Base-by-base conservation (phyloP, 2,113 vertebrate species). In the Parus major region DNA sequence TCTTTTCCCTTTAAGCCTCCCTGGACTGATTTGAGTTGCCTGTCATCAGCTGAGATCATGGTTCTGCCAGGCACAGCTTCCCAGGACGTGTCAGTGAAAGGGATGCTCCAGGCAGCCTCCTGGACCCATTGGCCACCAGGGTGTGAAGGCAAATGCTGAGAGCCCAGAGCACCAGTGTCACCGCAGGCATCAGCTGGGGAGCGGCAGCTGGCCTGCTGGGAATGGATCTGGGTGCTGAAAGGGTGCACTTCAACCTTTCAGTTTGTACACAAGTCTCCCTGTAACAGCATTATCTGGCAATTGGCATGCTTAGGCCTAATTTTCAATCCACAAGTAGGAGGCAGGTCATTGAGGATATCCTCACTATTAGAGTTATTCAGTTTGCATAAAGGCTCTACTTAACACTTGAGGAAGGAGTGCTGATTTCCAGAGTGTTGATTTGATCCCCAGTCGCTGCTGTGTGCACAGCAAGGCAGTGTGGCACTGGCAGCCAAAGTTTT, bases 171-270 rank as follows among this genome's bases (percentile, higher is more conserved):
- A 42, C 49, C 27, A 14, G 82, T 91, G 92, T 97, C 64, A 71
- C 76, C 4, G 23, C 78, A 73, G 85, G 35, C 41, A 36, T 68
- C 80, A 92, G 93, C 77, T 19, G 7, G 36, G 96, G 84, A 91
- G 82, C 35, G 33, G 91, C 82, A 59, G 70, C 80, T 13, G 5
- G 82, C 52, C 75, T 73, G 41, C 49, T 75, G 96, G 96, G 96
- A 96, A 90, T 22, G 92, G 92, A 75, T 66, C 91, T 92, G 95
- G 87, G 98, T 98, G 98, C 98, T 99, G 98, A 98, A 98, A 98
- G 97, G 96, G 97, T 95, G 95, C 97, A 98, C 98, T 98, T 98
- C 98, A 98, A 97, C 97, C 98, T 98, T 98, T 98, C 98, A 98
- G 96, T 98, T 97, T 97, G 97, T 97, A 97, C 98, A 97, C 97